These are phyloP conservation scores for Entomobrya proxima DNA, from an alignment of 2,888 invertebrate species.

Conservation along the genomic window DNA sequence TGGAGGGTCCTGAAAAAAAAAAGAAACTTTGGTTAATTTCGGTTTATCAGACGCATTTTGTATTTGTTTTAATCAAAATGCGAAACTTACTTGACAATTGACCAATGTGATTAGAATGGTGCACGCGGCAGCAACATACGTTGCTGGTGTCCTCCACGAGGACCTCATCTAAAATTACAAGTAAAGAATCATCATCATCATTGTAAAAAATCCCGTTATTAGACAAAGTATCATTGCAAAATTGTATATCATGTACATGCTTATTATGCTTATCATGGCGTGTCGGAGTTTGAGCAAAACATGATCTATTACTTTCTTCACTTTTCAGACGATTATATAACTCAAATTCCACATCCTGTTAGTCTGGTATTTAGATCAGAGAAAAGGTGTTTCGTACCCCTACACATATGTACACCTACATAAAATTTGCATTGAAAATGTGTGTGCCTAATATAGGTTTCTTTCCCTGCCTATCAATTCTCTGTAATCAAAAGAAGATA, in stretches of 20 bases:
- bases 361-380: neutral
- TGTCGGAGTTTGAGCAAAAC: too few relatives aligned
- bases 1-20: constrained; percentile 71
- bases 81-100: constrained; percentile 69
- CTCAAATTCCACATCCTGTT: neutral
- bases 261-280: too few relatives aligned
- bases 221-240: too few relatives aligned
- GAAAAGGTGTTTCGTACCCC: too few relatives aligned
- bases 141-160: constrained; percentile 73
- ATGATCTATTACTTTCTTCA: too few relatives aligned
- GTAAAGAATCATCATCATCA: constrained; percentile 11
- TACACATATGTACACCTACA: too few relatives aligned
- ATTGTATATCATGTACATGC: too few relatives aligned
- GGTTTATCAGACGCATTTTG: neutral
- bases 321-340: neutral
- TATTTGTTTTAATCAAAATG: neutral
- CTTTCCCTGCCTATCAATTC: too few relatives aligned
- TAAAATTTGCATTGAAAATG: too few relatives aligned
- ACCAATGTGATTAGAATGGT: constrained; percentile 69
- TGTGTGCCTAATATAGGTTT: too few relatives aligned
- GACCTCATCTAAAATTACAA: constrained; percentile 70
- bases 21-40: neutral
- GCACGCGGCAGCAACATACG: constrained; percentile 69
- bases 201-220: neutral
- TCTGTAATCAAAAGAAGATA: neutral